phyloP scores from a whole-genome alignment of 30 jellyfish, hydroid and myxozoan species.

The Chironex yamaguchii region DNA sequence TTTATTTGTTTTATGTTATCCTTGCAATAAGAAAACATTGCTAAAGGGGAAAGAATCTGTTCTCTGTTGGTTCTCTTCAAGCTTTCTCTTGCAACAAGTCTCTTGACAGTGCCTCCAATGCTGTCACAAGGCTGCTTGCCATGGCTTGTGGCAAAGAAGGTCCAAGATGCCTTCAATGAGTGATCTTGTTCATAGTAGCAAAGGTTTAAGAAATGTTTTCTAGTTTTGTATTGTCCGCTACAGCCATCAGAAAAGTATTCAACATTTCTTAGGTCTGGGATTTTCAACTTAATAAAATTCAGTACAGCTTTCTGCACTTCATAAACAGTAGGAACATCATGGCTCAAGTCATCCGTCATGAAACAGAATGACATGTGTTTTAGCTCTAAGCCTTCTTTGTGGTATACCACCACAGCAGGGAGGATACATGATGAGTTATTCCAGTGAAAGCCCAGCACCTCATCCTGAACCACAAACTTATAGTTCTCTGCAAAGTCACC shows the following conservation, averaged over 20 bases:
- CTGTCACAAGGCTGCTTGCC: too few relatives aligned
- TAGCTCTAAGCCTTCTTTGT: background rate
- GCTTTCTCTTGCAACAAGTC: too few relatives aligned
- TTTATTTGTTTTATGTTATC: too few relatives aligned
- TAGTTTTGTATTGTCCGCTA: slow-evolving; percentile 7
- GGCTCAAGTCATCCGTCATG: slow-evolving; percentile 62
- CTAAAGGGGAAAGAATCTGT: too few relatives aligned
- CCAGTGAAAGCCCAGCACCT: slow-evolving; percentile 77
- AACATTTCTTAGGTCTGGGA: background rate
- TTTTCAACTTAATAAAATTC: background rate
- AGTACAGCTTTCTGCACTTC: background rate
- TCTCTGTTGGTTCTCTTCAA: too few relatives aligned
- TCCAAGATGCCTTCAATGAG: too few relatives aligned
- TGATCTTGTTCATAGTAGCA: background rate
- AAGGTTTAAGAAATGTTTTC: background rate
- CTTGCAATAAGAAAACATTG: too few relatives aligned
- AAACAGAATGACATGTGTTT: slow-evolving; percentile 49
- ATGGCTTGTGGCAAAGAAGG: too few relatives aligned
- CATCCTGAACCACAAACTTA: slow-evolving; percentile 78
- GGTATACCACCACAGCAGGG: slow-evolving; percentile 75
- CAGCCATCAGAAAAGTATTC: slow-evolving; percentile 56
- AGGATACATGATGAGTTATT: slow-evolving; percentile 61
- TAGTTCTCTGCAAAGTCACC: slow-evolving; percentile 81
- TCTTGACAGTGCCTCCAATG: too few relatives aligned
- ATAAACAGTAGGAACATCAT: slow-evolving; percentile 58